Evolutionary conservation across 1,140 invertebrate genomes (phyloP), one percentile per base, ranked within the genome.

Genomic region (Formica selysi): DNA sequence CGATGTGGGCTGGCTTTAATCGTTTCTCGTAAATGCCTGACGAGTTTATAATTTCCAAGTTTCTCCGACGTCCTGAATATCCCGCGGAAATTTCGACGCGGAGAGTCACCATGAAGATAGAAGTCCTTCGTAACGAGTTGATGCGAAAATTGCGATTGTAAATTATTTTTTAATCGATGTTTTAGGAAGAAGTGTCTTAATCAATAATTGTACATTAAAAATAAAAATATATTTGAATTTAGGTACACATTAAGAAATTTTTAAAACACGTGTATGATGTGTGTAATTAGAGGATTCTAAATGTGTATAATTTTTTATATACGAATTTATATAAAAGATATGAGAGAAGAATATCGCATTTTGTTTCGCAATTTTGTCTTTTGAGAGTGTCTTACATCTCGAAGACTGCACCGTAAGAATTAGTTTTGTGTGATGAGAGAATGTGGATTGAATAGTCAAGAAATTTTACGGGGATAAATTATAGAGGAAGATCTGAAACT

Each of bases 41-140:
- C 90, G 91, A 92, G 89, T 92, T 92, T 92, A 91, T 92, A 91
- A 91, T 92, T 92, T 91, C 89, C 54, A 92, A 90, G 89, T 90
- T 90, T 76, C 85, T 78, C 85, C 86, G 74, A 85, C 80, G 71
- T 76, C 76, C 62, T 84, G 87, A 88, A 87, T 89, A 91, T 87
- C 89, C 78, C 64, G 85, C 64, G 80, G 74, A 89, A 91, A 89
- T 91, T 91, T 91, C 70, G 64, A 87, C 44, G 86, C 59, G 32
- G 26, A 74, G 57, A 87, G 81, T 62, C 51, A 38, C 70, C 41
- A 32, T 74, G 48, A 71, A 54, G 59, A 68, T 68, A 22, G 54
- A 32, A 79, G 79, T 87, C 84, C 59, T 61, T 44, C 6, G 38
- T 41, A 70, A 67, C 71, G 64, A 44, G 11, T 57, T 65, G 65